These are phyloP conservation scores for Cyprinella venusta DNA, from an alignment of 2,797 vertebrate species.

Conservation along the genomic window DNA sequence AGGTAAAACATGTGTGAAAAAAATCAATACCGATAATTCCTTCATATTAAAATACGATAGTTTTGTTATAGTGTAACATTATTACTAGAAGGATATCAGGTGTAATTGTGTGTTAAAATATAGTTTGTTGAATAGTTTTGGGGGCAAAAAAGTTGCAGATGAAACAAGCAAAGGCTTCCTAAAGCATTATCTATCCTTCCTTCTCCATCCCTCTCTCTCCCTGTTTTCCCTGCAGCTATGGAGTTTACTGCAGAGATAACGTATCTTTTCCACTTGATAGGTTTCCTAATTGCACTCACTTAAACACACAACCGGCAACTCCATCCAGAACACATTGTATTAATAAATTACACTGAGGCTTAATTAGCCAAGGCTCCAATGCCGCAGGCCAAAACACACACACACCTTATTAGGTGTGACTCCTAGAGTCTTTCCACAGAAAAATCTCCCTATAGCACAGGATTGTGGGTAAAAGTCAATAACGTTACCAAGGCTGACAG, in stretches of 20 bases:
- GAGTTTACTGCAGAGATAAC: conserved; percentile 45
- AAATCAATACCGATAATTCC: too few relatives aligned
- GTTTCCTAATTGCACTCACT: conserved; percentile 55
- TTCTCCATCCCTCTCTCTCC: conserved; percentile 25
- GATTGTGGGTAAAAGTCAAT: conserved; percentile 32
- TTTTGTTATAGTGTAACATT: background rate
- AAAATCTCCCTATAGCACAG: conserved; percentile 1
- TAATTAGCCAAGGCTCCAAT: conserved; percentile 48
- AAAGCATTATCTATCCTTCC: conserved; percentile 14
- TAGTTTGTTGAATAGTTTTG: conserved; percentile 32
- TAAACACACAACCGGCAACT: conserved; percentile 38
- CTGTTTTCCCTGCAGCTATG: conserved; percentile 8
- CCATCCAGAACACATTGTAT: conserved; percentile 47
- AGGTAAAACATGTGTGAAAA: too few relatives aligned
- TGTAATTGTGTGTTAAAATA: conserved; percentile 6
- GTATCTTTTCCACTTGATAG: conserved; percentile 48
- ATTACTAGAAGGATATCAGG: background rate
- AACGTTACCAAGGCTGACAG: conserved; percentile 20
- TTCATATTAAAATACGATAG: background rate
- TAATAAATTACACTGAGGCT: conserved; percentile 56
- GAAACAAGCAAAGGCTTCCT: conserved; percentile 22
- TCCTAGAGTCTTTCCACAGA: background rate
- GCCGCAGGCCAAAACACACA: conserved; percentile 32
- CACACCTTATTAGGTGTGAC: conserved; percentile 35
- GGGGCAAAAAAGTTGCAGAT: conserved; percentile 4